Evolutionary conservation across 1,140 invertebrate genomes (phyloP).

Genomic region (Lasioglossum baleicum): DNA sequence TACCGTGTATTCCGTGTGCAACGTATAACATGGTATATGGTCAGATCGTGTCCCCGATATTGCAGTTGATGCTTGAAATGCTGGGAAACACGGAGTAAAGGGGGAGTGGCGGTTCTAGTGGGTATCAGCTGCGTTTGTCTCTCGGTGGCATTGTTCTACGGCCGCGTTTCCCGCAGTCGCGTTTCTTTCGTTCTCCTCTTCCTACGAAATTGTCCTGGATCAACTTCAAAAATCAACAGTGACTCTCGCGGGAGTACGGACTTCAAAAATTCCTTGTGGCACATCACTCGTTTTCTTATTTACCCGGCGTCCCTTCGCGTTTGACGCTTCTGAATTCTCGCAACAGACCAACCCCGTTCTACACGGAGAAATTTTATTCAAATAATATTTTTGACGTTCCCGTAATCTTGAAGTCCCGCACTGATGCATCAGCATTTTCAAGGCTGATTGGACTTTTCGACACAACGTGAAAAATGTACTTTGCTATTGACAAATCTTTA

Average conservation of each 20-base stretch:
- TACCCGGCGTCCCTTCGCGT: background rate
- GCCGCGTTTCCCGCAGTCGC: background rate
- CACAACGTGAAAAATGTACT: no score
- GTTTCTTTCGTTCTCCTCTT: background rate
- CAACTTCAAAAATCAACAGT: background rate
- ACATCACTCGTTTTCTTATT: background rate
- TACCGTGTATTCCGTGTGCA: constrained; percentile 27
- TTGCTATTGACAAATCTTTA: no score
- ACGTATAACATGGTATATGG: constrained; percentile 40
- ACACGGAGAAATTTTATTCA: background rate
- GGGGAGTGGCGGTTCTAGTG: background rate
- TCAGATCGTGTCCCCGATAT: constrained; percentile 56
- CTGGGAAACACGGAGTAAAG: constrained; percentile 35
- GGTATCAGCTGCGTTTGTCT: constrained; percentile 10
- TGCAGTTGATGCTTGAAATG: constrained; percentile 50
- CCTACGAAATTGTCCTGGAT: background rate
- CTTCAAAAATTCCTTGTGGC: no score
- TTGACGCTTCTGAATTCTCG: background rate
- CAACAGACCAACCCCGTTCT: background rate
- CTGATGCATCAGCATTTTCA: no score
- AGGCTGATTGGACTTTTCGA: no score
- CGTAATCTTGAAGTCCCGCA: no score
- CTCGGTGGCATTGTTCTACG: constrained; percentile 10
- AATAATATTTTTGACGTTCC: no score
- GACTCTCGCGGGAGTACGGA: background rate